Evolutionary conservation across 2,888 invertebrate species (phyloP).

Genomic region (Trachelus stipa): DNA sequence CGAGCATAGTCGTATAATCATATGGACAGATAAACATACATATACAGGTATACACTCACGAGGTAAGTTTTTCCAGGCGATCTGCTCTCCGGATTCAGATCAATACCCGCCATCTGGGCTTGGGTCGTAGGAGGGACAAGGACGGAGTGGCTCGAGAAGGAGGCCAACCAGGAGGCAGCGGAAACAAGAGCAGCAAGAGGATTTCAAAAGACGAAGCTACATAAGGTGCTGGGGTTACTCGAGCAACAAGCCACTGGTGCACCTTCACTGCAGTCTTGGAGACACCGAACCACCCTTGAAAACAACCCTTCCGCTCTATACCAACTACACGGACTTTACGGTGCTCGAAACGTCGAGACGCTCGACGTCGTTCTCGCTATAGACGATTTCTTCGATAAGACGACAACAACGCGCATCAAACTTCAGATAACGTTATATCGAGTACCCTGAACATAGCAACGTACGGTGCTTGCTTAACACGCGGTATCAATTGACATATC

Average conservation of each 20-base stretch:
- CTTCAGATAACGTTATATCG: not conserved
- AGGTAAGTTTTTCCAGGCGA: slow-evolving; percentile 60
- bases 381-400: not conserved
- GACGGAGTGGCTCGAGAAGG: slow-evolving; percentile 26
- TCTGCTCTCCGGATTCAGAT: slow-evolving; percentile 62
- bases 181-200: slow-evolving; percentile 28
- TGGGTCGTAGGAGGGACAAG: slow-evolving; percentile 36
- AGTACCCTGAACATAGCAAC: not conserved
- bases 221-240: slow-evolving; percentile 52
- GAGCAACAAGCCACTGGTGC: slow-evolving; percentile 58
- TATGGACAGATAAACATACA: slow-evolving; percentile 25
- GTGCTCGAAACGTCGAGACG: not conserved
- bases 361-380: not conserved
- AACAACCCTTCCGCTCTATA: not conserved
- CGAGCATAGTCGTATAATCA: not conserved
- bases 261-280: slow-evolving; percentile 35
- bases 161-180: slow-evolving; percentile 39
- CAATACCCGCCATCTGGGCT: slow-evolving; percentile 63
- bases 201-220: slow-evolving; percentile 25
- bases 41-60: slow-evolving; percentile 52
- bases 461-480: not conserved
- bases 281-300: slow-evolving; percentile 24
- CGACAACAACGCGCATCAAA: not conserved
- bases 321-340: not conserved
- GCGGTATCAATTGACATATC: not conserved